A percentile compares a stretch with the other conserved stretches of the same genome.
Conservation (phyloP, 2,113 vertebrate genomes). For the Dermatemys mawii region DNA sequence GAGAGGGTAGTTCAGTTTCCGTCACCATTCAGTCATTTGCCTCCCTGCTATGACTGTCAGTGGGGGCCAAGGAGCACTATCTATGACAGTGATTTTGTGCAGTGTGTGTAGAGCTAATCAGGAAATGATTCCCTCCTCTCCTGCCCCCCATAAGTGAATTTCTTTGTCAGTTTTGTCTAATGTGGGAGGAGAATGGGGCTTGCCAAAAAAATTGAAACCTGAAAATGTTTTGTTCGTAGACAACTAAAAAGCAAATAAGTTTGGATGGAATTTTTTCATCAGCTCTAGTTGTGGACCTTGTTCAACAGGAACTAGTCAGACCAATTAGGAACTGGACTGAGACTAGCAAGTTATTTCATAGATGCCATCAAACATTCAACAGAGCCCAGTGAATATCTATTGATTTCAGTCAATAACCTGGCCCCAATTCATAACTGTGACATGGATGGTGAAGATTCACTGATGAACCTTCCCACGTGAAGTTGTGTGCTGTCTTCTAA, state of each 20-base stretch:
- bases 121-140: neutral
- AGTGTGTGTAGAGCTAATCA: accelerated
- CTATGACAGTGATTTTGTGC: neutral
- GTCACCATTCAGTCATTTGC: neutral
- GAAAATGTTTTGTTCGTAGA: neutral
- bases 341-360: constrained; percentile 34
- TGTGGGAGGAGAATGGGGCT: neutral
- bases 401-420: constrained; percentile 51
- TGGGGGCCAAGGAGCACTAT: neutral
- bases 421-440: neutral
- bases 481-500: neutral
- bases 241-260: neutral
- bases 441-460: neutral
- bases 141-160: neutral
- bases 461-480: neutral
- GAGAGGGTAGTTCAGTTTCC: neutral
- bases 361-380: constrained; percentile 25
- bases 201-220: neutral
- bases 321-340: constrained; percentile 18
- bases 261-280: neutral
- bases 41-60: neutral
- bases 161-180: neutral
- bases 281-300: neutral
- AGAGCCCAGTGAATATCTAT: constrained; percentile 20
- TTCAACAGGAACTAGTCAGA: neutral